These are phyloP conservation scores for Pseudonaja textilis DNA, from an alignment of 2,113 vertebrate species.

Conservation along the genomic window DNA sequence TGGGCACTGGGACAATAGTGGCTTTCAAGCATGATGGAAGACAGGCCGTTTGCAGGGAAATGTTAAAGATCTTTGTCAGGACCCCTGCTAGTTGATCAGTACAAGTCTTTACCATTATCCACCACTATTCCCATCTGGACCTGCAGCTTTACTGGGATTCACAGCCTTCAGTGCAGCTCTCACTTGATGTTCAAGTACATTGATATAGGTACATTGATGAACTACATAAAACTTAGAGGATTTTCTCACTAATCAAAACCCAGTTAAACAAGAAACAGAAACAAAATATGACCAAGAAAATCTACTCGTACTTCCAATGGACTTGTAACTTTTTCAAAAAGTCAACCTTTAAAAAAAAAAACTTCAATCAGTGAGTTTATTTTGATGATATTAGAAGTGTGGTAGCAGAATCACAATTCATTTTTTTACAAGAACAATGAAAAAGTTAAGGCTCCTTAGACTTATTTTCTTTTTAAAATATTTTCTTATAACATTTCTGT, in stretches of 20 bases:
- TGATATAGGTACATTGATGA: background rate
- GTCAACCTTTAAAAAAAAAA: background rate
- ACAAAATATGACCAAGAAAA: background rate
- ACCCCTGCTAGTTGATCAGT: too few species aligned
- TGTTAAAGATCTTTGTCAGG: too few species aligned
- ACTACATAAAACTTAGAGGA: background rate
- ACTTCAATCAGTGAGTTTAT: background rate
- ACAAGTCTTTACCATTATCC: too few species aligned
- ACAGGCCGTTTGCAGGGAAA: too few species aligned
- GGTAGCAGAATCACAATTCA: background rate
- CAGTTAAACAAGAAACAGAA: background rate
- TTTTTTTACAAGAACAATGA: background rate
- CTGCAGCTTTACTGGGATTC: too few species aligned
- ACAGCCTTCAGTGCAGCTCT: too few species aligned
- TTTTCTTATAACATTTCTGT: conserved; percentile 15
- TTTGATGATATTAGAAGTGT: background rate
- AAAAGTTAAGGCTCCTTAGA: background rate
- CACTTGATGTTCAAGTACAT: too few species aligned
- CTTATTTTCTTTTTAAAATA: background rate
- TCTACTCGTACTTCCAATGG: background rate
- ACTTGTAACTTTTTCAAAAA: background rate
- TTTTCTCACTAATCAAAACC: too few species aligned
- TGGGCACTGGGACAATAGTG: too few species aligned
- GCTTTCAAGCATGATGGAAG: too few species aligned
- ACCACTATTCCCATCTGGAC: too few species aligned